These are phyloP conservation scores for Pseudolycoriella hygida DNA, from an alignment of 2,888 invertebrate species.

Conservation along the genomic window DNA sequence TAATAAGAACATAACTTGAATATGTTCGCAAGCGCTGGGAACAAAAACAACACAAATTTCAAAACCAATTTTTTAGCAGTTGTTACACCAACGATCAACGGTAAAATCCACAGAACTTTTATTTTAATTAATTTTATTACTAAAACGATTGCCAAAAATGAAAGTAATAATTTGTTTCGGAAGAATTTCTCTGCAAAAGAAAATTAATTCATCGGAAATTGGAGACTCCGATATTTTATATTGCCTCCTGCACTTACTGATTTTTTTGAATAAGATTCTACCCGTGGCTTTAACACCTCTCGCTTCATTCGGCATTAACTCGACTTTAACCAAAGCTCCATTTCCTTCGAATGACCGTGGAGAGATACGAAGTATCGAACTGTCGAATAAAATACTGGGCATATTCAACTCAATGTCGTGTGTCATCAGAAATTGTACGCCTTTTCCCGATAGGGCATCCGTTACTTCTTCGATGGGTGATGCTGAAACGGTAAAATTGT, in stretches of 20 bases:
- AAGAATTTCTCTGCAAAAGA: conserved; percentile 54
- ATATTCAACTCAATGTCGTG: conserved; percentile 56
- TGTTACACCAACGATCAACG: conserved; percentile 58
- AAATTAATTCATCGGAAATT: conserved; percentile 8
- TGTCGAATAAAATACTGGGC: conserved; percentile 56
- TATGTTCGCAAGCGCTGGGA: conserved; percentile 64
- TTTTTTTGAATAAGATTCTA: conserved; percentile 48
- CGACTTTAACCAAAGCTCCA: conserved; percentile 57
- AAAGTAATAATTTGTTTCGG: conserved; percentile 52
- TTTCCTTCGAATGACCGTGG: conserved; percentile 53
- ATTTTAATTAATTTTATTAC: conserved; percentile 64
- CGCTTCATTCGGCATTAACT: conserved; percentile 39
- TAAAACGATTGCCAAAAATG: conserved; percentile 55
- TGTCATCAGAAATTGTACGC: conserved; percentile 54
- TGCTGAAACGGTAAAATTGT: too few relatives aligned
- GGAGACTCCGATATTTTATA: neutral
- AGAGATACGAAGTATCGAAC: conserved; percentile 52
- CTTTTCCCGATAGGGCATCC: conserved; percentile 48
- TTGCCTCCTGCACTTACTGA: conserved; percentile 44
- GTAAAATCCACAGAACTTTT: conserved; percentile 63
- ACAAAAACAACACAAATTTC: conserved; percentile 61
- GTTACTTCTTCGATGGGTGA: conserved; percentile 61
- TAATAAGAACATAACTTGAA: conserved; percentile 75
- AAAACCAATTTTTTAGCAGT: conserved; percentile 71
- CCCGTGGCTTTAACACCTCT: conserved; percentile 30